Conservation (phyloP, 2,113 vertebrate species). For the Centrocercus urophasianus region DNA sequence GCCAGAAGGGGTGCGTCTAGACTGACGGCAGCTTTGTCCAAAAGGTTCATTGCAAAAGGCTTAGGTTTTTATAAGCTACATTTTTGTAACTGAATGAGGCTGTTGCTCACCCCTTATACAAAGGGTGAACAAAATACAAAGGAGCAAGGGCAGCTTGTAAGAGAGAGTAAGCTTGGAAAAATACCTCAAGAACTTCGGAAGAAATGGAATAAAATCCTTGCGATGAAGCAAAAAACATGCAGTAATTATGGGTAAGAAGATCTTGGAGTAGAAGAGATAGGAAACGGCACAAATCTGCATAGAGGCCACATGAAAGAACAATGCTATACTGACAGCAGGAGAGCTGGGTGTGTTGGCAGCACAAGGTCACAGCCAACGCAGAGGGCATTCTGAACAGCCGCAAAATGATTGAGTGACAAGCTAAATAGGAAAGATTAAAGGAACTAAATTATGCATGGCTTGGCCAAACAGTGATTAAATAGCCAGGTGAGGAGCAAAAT, state of each 20-base stretch:
- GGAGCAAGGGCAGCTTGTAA: not conserved
- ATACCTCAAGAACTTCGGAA: not conserved
- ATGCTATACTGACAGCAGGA: not conserved
- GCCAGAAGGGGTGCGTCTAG: not conserved
- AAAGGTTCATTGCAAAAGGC: not conserved
- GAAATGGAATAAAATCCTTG: not conserved
- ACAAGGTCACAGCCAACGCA: not conserved
- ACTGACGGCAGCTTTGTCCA: not conserved
- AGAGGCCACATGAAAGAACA: fast-evolving
- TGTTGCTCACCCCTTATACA: not conserved
- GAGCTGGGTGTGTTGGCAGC: not conserved
- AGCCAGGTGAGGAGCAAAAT: not conserved
- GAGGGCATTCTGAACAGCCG: not conserved
- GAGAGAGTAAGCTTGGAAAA: not conserved
- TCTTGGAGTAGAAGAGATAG: not conserved
- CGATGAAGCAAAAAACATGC: not conserved
- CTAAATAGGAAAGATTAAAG: not conserved
- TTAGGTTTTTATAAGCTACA: not conserved
- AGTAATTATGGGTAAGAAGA: not conserved
- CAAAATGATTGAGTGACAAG: not conserved
- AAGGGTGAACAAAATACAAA: not conserved
- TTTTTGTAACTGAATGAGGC: not conserved
- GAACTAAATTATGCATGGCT: conserved; percentile 3
- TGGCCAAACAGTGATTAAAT: not conserved
- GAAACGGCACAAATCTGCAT: not conserved